Evolutionary conservation across 2,113 vertebrate species (phyloP).

Genomic region (Podilymbus podiceps): DNA sequence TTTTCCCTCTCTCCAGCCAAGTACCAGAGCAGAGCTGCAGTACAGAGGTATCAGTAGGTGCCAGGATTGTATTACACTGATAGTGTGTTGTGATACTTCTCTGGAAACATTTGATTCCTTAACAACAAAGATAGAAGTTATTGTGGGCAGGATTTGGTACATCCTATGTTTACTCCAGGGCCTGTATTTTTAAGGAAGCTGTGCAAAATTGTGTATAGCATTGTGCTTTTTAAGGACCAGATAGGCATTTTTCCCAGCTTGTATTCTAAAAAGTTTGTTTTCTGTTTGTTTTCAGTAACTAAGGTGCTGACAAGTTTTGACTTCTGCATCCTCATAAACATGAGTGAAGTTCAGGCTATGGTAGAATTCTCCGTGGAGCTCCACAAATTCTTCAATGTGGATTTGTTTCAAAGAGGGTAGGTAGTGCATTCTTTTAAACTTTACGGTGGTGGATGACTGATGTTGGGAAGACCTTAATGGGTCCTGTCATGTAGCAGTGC

Average conservation of each 20-base stretch:
- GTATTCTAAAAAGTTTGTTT: conserved; percentile 35
- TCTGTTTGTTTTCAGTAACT: conserved; percentile 63
- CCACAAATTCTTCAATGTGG: conserved; percentile 99
- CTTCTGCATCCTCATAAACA: conserved; percentile 83
- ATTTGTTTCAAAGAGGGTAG: conserved; percentile 98
- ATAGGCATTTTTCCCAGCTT: background rate
- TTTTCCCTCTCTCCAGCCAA: background rate
- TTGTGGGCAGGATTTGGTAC: background rate
- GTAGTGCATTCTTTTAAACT: conserved; percentile 43
- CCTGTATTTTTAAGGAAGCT: background rate
- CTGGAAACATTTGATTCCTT: background rate
- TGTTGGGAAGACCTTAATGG: background rate
- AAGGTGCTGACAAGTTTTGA: conserved; percentile 79
- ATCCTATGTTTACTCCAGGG: background rate
- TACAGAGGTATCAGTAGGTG: background rate
- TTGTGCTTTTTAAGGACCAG: background rate
- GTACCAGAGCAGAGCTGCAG: background rate
- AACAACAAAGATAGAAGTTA: background rate
- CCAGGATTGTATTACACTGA: conserved; percentile 27
- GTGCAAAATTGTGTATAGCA: background rate
- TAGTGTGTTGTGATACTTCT: background rate
- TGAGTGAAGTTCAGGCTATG: conserved; percentile 98
- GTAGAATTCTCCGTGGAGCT: conserved; percentile 99
- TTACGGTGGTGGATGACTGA: background rate
- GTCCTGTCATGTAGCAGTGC: background rate